A percentile compares a stretch with the other conserved stretches of the same genome.
Evolutionary conservation across 2,888 invertebrate species (phyloP).

Genomic region (Torymus aiolomorphi): DNA sequence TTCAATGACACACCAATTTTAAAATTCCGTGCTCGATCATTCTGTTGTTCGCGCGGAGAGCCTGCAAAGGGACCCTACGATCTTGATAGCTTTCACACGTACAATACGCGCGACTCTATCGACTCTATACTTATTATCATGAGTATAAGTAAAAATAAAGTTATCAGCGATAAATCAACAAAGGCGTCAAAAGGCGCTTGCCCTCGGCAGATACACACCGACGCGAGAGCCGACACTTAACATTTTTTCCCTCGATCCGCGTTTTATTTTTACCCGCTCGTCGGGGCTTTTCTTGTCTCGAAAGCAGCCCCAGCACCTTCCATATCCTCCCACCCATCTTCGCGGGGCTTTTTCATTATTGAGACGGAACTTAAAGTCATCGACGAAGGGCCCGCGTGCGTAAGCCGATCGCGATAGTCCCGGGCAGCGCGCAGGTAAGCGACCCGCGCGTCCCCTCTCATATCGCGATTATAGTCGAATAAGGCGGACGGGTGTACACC

Average conservation of each 20-base stretch:
- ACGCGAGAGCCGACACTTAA: conserved; percentile 4
- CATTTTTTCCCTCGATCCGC: neutral
- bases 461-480: conserved; percentile 67
- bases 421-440: conserved; percentile 44
- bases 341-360: conserved; percentile 48
- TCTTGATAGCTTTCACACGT: neutral
- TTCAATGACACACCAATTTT: too few relatives aligned
- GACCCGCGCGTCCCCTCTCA: conserved; percentile 53
- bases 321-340: neutral
- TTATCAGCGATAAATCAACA: conserved; percentile 38
- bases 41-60: too few relatives aligned
- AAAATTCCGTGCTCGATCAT: too few relatives aligned
- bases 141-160: conserved; percentile 40
- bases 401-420: conserved; percentile 48
- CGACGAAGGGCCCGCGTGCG: conserved; percentile 13
- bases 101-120: neutral
- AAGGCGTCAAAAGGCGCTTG: conserved; percentile 30
- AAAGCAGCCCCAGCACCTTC: neutral
- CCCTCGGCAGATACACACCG: neutral
- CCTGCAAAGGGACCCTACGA: too few relatives aligned
- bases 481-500: conserved; percentile 58
- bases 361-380: conserved; percentile 49
- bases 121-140: too few relatives aligned
- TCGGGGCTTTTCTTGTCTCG: conserved; percentile 9
- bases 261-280: neutral